Evolutionary conservation across 2,797 vertebrate species (phyloP).

Genomic region (Trematomus bernacchii): DNA sequence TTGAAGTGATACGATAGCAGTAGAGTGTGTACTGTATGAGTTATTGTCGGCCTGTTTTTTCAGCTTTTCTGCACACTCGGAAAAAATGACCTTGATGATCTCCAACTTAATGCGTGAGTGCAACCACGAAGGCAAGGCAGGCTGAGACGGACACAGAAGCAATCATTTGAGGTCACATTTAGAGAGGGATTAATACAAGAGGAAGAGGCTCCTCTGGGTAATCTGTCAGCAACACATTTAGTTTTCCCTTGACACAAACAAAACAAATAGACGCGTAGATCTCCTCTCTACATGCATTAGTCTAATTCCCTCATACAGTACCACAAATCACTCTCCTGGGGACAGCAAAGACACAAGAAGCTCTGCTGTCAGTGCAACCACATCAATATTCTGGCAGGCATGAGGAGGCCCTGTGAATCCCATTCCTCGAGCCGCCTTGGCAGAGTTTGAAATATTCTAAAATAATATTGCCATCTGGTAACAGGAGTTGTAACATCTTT

Average conservation of each 20-base stretch:
- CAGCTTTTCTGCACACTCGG: slow-evolving; percentile 31
- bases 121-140: slow-evolving; percentile 9
- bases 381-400: slow-evolving; percentile 60
- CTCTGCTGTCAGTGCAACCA: slow-evolving; percentile 41
- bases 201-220: slow-evolving; percentile 40
- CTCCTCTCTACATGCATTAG: slow-evolving; percentile 52
- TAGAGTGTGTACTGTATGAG: not conserved
- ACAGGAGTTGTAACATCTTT: slow-evolving; percentile 55
- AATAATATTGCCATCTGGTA: slow-evolving; percentile 56
- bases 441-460: slow-evolving; percentile 41
- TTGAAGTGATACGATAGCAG: slow-evolving; percentile 45
- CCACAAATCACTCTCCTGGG: slow-evolving; percentile 58
- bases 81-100: slow-evolving; percentile 53
- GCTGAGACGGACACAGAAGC: not conserved
- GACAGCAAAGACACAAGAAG: slow-evolving; percentile 30
- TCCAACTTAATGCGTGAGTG: not conserved
- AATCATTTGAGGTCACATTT: slow-evolving; percentile 33
- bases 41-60: slow-evolving; percentile 28
- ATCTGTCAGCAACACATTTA: slow-evolving; percentile 51
- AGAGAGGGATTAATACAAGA: slow-evolving; percentile 32
- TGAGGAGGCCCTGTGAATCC: slow-evolving; percentile 54
- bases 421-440: slow-evolving; percentile 46
- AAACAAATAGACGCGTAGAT: slow-evolving; percentile 36
- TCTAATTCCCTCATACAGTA: slow-evolving; percentile 37
- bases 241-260: slow-evolving; percentile 45